phyloP scores from a whole-genome alignment of 2,888 invertebrate species.

The Lottia gigantea region DNA sequence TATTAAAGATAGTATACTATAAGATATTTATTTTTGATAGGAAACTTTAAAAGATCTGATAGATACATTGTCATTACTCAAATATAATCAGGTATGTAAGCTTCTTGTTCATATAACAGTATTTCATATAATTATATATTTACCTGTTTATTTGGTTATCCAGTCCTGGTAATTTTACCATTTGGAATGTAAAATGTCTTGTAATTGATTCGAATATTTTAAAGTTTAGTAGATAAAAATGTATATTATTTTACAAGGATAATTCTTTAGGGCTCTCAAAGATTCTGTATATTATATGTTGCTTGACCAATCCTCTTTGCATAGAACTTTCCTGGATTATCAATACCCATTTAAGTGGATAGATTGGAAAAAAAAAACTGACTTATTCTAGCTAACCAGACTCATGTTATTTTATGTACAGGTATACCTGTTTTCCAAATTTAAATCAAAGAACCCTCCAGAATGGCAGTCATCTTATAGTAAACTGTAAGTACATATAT shows the following conservation, averaged over 20 bases:
- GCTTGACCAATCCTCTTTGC: too few species aligned
- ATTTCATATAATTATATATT: too few species aligned
- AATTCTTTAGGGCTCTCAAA: too few species aligned
- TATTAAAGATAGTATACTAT: slow-evolving; percentile 10
- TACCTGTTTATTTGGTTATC: too few species aligned
- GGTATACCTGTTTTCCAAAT: slow-evolving; percentile 54
- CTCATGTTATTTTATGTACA: slow-evolving; percentile 31
- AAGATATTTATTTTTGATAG: slow-evolving; percentile 50
- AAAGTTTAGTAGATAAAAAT: too few species aligned
- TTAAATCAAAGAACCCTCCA: slow-evolving; percentile 43
- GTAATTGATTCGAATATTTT: too few species aligned
- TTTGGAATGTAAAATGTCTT: too few species aligned
- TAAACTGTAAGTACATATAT: slow-evolving; percentile 46
- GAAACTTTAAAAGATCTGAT: slow-evolving; percentile 72
- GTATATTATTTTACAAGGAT: too few species aligned
- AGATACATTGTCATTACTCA: slow-evolving; percentile 71
- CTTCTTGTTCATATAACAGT: too few species aligned
- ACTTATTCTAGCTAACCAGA: background rate
- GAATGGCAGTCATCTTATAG: slow-evolving; percentile 60
- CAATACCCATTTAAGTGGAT: slow-evolving; percentile 5
- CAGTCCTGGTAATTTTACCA: too few species aligned
- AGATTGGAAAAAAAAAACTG: background rate
- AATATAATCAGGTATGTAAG: slow-evolving; percentile 71
- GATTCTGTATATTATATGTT: too few species aligned
- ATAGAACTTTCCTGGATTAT: background rate